Conservation (phyloP, 2,797 vertebrate genomes). For the Eospalax fontanierii region DNA sequence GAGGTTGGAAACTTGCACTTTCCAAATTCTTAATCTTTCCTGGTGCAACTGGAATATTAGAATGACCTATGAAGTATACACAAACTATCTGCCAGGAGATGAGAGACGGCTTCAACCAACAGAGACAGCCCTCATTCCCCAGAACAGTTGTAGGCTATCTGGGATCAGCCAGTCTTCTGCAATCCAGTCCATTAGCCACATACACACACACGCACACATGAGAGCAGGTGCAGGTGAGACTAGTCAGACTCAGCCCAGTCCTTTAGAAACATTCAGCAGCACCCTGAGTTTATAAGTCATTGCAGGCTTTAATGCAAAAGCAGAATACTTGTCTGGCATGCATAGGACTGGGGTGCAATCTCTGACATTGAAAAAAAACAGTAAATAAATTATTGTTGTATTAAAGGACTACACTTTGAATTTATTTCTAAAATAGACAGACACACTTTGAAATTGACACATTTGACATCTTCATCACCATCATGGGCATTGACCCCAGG, state of each 20-base stretch:
- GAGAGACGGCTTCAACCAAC: background rate
- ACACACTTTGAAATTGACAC: background rate
- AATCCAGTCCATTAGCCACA: background rate
- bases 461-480: background rate
- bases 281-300: background rate
- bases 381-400: background rate
- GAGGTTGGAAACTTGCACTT: background rate
- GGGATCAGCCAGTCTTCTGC: background rate
- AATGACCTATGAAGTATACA: background rate
- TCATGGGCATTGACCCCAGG: background rate
- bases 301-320: background rate
- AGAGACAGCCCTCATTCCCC: too few relatives aligned
- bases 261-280: background rate
- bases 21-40: background rate
- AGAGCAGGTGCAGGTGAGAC: too few relatives aligned
- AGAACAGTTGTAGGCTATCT: too few relatives aligned
- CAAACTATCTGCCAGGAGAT: background rate
- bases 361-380: background rate
- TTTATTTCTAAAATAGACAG: background rate
- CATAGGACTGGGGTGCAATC: background rate
- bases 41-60: background rate
- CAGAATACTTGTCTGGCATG: background rate
- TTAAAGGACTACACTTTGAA: background rate
- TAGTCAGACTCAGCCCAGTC: background rate
- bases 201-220: too few relatives aligned